Percentiles rank a stretch among this genome's conserved stretches.
Evolutionary conservation across 2,113 vertebrate species (phyloP).

Genomic region (Morone chrysops): DNA sequence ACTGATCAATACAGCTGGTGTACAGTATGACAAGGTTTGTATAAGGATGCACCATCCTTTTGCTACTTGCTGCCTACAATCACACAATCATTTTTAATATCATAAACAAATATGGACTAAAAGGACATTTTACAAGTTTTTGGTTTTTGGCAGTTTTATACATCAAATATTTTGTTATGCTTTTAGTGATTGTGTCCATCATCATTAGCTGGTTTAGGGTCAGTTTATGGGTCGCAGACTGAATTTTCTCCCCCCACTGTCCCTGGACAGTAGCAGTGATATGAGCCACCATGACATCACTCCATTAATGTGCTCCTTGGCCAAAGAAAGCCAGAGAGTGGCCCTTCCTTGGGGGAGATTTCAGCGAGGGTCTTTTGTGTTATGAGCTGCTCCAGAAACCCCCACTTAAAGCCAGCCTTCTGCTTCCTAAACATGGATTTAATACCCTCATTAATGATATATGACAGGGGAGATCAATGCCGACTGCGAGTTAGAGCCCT

Average conservation of each 20-base stretch:
- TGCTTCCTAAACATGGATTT: slow-evolving; percentile 99
- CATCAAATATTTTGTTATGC: neutral
- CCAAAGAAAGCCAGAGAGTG: slow-evolving; percentile 71
- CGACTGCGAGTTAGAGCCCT: slow-evolving; percentile 89
- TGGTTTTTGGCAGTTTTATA: neutral
- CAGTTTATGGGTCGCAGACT: slow-evolving; percentile 61
- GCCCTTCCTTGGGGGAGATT: slow-evolving; percentile 86
- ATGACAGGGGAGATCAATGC: slow-evolving; percentile 98
- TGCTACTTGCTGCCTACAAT: slow-evolving; percentile 3
- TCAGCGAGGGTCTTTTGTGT: slow-evolving; percentile 85
- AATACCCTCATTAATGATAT: slow-evolving; percentile 99
- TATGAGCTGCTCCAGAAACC: slow-evolving; percentile 83
- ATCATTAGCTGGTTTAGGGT: slow-evolving; percentile 47
- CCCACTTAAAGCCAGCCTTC: slow-evolving; percentile 90
- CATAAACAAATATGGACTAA: neutral
- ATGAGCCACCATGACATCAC: slow-evolving; percentile 85
- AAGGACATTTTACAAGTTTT: neutral
- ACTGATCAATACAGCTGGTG: slow-evolving; percentile 82
- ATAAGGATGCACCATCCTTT: slow-evolving; percentile 33
- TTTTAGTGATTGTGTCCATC: slow-evolving; percentile 15
- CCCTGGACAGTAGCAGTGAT: slow-evolving; percentile 76
- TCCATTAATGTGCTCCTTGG: slow-evolving; percentile 80
- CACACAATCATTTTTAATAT: neutral
- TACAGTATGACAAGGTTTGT: slow-evolving; percentile 69
- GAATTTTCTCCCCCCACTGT: slow-evolving; percentile 50